Conservation (phyloP, 2,888 invertebrate species). For the Cremastobaeus sp. region DNA sequence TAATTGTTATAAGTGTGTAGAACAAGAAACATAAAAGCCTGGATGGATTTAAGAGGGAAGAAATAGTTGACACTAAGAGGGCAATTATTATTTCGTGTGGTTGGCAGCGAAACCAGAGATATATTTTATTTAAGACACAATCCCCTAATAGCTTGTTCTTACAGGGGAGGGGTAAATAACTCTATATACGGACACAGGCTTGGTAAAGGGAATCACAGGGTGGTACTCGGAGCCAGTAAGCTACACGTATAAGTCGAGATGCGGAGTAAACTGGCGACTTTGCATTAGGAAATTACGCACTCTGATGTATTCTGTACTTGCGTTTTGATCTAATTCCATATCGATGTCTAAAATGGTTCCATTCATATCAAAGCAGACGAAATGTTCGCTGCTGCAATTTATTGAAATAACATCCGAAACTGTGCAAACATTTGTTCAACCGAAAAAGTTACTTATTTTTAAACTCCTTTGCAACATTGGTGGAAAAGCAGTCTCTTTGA, state of each 20-base stretch:
- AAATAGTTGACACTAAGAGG: constrained; percentile 68
- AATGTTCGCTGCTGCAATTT: neutral
- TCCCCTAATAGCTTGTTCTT: constrained; percentile 76
- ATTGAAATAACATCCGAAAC: neutral
- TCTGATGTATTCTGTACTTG: constrained; percentile 34
- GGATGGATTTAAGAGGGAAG: constrained; percentile 46
- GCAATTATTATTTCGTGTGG: constrained; percentile 77
- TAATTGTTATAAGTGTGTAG: constrained; percentile 16
- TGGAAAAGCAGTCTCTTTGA: too few species aligned
- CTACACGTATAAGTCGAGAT: constrained; percentile 53
- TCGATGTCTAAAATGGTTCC: constrained; percentile 16
- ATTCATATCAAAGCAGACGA: constrained; percentile 2
- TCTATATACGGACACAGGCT: constrained; percentile 49
- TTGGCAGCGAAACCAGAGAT: constrained; percentile 71
- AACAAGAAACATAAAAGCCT: constrained; percentile 39
- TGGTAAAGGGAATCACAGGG: constrained; percentile 49
- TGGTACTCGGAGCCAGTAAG: constrained; percentile 44
- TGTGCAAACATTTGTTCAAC: too few species aligned
- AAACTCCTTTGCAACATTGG: too few species aligned
- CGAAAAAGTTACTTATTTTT: too few species aligned
- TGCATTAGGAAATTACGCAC: constrained; percentile 74
- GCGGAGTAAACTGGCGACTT: constrained; percentile 61
- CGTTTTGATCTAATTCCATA: constrained; percentile 17
- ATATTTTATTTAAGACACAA: constrained; percentile 78
- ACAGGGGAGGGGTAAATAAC: constrained; percentile 66